Evolutionary conservation across 2,797 vertebrate species (phyloP).

Genomic region (Hirundo rustica): DNA sequence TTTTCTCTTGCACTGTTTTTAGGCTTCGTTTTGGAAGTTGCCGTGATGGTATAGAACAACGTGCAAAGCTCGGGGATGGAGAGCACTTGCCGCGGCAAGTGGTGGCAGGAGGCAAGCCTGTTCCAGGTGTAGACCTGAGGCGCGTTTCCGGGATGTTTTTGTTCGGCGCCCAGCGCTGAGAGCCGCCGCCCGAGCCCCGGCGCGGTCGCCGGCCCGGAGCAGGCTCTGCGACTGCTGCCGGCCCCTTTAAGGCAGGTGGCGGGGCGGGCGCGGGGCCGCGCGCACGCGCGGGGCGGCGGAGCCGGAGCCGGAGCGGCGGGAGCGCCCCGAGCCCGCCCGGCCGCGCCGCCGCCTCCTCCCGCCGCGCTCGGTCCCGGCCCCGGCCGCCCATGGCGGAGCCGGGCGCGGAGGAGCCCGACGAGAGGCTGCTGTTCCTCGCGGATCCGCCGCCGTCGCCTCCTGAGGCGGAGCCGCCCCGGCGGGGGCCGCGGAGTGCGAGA

Average conservation of each 20-base stretch:
- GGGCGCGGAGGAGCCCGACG: neutral
- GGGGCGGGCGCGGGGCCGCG: neutral
- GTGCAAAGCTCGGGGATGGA: neutral
- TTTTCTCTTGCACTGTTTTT: neutral
- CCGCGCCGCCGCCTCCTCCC: neutral
- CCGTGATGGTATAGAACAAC: rapidly evolving
- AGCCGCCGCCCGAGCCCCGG: rapidly evolving
- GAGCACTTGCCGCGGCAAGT: neutral
- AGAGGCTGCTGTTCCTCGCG: neutral
- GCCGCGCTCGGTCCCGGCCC: neutral
- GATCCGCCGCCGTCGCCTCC: neutral
- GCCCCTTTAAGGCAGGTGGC: conserved; percentile 33
- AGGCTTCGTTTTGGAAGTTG: neutral
- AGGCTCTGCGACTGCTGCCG: neutral
- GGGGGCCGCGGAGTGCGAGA: neutral
- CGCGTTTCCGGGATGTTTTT: neutral
- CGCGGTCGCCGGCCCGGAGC: too few relatives aligned
- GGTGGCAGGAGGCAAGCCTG: neutral
- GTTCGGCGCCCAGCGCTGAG: rapidly evolving
- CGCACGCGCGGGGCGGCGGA: neutral
- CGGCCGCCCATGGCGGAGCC: conserved; percentile 3
- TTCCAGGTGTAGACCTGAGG: neutral
- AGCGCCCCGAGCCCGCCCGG: neutral
- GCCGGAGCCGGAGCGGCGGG: neutral
- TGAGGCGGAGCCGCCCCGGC: neutral